These are phyloP conservation scores for Erinaceus europaeus DNA, from an alignment of 2,113 vertebrate species.

Conservation along the genomic window DNA sequence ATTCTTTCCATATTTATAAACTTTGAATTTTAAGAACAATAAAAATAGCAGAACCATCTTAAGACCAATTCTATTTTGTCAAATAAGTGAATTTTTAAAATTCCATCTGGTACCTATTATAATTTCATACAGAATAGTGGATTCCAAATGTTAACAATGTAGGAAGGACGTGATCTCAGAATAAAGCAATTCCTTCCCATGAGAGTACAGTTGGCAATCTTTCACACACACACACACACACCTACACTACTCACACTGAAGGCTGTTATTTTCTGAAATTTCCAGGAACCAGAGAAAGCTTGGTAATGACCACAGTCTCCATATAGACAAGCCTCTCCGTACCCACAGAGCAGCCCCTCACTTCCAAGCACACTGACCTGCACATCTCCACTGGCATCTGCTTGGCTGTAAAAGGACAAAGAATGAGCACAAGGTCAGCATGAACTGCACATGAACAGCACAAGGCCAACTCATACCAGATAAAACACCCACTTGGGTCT, in stretches of 20 bases:
- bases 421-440: constrained; percentile 46
- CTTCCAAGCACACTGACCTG: constrained; percentile 77
- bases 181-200: constrained; percentile 6
- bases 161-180: background rate
- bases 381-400: constrained; percentile 81
- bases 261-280: constrained; percentile 12
- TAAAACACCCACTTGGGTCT: too few relatives aligned
- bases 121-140: background rate
- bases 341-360: background rate
- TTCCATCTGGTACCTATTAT: background rate
- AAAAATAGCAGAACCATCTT: background rate
- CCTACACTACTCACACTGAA: background rate
- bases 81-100: background rate
- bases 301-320: background rate
- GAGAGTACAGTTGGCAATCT: background rate
- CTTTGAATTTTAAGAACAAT: background rate
- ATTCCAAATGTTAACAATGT: background rate
- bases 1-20: background rate
- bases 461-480: background rate
- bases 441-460: constrained; percentile 27
- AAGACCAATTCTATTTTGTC: background rate
- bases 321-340: background rate
- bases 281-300: constrained; percentile 6
- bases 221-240: background rate
- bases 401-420: constrained; percentile 79